Evolutionary conservation across 1,140 invertebrate species (phyloP).

Genomic region (Cotesia typhae): DNA sequence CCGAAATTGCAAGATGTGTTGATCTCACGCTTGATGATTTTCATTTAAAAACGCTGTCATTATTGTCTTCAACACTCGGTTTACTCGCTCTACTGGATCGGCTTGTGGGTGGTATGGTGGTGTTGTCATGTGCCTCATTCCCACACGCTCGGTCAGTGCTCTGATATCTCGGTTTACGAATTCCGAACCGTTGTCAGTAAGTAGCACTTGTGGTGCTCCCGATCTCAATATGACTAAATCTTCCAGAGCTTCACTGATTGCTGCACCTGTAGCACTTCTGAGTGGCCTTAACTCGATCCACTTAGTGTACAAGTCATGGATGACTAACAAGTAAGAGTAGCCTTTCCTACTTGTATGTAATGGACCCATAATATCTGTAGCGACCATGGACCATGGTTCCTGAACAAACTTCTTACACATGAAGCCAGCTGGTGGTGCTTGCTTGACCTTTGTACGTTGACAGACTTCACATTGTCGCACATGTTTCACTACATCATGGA

Average conservation of each 20-base stretch:
- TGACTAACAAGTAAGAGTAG: too few relatives aligned
- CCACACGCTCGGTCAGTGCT: not conserved
- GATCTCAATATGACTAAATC: slow-evolving; percentile 48
- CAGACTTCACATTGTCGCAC: slow-evolving; percentile 46
- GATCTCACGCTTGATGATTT: slow-evolving; percentile 57
- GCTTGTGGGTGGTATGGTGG: slow-evolving; percentile 55
- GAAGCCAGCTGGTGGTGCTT: slow-evolving; percentile 42
- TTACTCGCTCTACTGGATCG: slow-evolving; percentile 54
- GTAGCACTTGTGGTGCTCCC: slow-evolving; percentile 49
- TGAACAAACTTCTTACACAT: slow-evolving; percentile 42
- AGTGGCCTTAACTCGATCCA: slow-evolving; percentile 54
- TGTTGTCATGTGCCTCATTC: slow-evolving; percentile 48
- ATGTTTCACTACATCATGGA: slow-evolving; percentile 41
- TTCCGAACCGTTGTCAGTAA: slow-evolving; percentile 61
- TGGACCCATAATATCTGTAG: slow-evolving; percentile 49
- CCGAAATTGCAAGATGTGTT: slow-evolving; percentile 41
- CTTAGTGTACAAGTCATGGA: slow-evolving; percentile 40
- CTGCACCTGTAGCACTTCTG: slow-evolving; percentile 47
- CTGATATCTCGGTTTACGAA: slow-evolving; percentile 47
- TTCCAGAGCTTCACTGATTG: slow-evolving; percentile 43
- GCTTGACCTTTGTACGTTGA: slow-evolving; percentile 43
- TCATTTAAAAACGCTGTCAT: slow-evolving; percentile 41
- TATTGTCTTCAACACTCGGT: slow-evolving; percentile 55
- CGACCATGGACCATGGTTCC: slow-evolving; percentile 47
- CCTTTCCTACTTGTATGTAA: too few relatives aligned